A percentile compares a stretch with the other conserved stretches of the same genome.
Conservation (phyloP, 1,140 invertebrate species). For the Conus betulinus region DNA sequence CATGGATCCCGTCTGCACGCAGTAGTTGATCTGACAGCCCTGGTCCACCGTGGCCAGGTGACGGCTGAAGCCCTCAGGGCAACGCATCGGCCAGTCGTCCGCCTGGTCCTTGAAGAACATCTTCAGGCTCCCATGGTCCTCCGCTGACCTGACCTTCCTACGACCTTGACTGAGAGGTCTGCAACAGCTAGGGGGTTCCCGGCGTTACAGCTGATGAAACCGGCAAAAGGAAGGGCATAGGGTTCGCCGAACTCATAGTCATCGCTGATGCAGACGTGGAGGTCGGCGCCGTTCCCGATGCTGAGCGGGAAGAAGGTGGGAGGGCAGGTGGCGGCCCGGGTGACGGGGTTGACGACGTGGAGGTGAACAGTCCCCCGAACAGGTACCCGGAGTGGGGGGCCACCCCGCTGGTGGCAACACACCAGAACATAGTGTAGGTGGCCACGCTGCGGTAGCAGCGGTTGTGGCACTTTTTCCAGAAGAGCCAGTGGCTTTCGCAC, state of each 20-base stretch:
- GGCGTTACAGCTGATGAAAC: conserved; percentile 57
- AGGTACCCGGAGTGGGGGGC: conserved; percentile 53
- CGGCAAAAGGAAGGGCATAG: conserved; percentile 57
- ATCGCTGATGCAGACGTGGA: conserved; percentile 57
- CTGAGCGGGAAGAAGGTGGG: conserved; percentile 37
- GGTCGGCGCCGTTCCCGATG: conserved; percentile 34
- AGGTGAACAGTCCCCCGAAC: conserved; percentile 62
- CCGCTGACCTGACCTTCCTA: not conserved
- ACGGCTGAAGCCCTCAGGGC: conserved; percentile 61
- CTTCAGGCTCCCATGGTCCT: not conserved
- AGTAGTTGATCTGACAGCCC: conserved; percentile 64
- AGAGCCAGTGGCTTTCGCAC: not conserved
- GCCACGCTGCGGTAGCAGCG: conserved; percentile 1
- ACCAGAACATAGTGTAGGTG: conserved; percentile 58
- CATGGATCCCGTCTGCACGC: conserved; percentile 53
- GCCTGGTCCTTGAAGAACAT: conserved; percentile 31
- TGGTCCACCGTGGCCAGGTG: conserved; percentile 60
- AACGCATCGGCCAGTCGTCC: conserved; percentile 47
- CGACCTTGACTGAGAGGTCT: not conserved
- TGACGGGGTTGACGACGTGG: conserved; percentile 49
- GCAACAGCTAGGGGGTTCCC: conserved; percentile 59
- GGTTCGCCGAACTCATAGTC: conserved; percentile 51
- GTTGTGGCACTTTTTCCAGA: conserved; percentile 26
- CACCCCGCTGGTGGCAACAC: conserved; percentile 47
- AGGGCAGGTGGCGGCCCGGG: conserved; percentile 49